Conservation (phyloP, 2,113 vertebrate species). For the Aphelocoma coerulescens region DNA sequence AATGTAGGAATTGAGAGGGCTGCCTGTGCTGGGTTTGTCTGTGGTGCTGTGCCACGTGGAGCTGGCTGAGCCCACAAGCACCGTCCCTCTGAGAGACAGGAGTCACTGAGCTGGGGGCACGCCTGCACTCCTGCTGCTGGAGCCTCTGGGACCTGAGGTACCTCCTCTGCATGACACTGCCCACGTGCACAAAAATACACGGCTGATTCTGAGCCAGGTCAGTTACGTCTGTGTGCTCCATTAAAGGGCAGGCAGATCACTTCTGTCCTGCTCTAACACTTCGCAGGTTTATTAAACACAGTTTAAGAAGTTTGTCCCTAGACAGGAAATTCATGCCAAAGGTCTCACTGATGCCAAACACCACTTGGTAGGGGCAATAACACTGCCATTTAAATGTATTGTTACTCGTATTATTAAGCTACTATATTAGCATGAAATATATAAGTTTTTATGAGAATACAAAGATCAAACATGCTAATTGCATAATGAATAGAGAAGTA, state of each 20-base stretch:
- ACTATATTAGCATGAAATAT: neutral
- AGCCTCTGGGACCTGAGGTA: neutral
- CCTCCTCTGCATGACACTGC: neutral
- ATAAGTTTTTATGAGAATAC: neutral
- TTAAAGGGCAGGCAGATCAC: neutral
- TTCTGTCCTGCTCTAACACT: neutral
- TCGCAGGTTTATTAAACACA: neutral
- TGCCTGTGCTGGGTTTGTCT: neutral
- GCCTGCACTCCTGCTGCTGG: neutral
- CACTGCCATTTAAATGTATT: neutral
- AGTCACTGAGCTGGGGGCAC: neutral
- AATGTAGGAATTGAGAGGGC: neutral
- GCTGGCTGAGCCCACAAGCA: neutral
- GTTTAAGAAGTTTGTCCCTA: neutral
- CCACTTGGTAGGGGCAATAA: neutral
- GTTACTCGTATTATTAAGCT: neutral
- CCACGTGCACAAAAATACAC: neutral
- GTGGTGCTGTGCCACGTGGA: neutral
- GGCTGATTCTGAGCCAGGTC: neutral
- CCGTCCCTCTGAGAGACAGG: neutral
- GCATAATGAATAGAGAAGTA: neutral
- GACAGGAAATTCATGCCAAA: conserved; percentile 5
- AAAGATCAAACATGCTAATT: neutral
- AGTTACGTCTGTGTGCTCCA: neutral
- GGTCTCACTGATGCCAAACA: neutral